Evolutionary conservation across 2,797 vertebrate species (phyloP).

Genomic region (Gambelia wislizenii): DNA sequence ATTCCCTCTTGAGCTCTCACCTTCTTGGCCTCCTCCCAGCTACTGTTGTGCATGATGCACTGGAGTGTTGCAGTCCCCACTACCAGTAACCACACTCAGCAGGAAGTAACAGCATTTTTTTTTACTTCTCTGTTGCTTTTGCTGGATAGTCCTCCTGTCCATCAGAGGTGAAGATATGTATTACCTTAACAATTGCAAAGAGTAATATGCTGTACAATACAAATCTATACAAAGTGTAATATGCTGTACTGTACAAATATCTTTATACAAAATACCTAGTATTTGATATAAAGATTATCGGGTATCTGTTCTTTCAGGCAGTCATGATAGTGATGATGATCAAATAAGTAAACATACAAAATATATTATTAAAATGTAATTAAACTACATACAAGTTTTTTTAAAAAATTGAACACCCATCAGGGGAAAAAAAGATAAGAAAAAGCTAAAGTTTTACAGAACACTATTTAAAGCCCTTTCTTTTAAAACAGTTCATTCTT

Average conservation of each 20-base stretch:
- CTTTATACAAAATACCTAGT: neutral
- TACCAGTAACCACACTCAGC: neutral
- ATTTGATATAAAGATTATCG: too few species aligned
- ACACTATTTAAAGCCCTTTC: too few species aligned
- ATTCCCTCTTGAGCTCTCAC: slow-evolving; percentile 14
- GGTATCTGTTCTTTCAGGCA: too few species aligned
- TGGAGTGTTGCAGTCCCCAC: neutral
- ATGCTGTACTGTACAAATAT: slow-evolving; percentile 10
- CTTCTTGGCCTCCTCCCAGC: slow-evolving; percentile 14
- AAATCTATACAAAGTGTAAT: slow-evolving; percentile 30
- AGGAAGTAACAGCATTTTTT: neutral
- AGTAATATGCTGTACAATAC: slow-evolving; percentile 4
- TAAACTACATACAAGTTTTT: too few species aligned
- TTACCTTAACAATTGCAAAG: slow-evolving; percentile 42
- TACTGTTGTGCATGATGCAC: neutral
- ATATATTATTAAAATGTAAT: too few species aligned
- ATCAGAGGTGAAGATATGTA: neutral
- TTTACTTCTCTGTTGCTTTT: slow-evolving; percentile 1
- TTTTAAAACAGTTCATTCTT: too few species aligned
- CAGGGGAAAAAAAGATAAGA: too few species aligned
- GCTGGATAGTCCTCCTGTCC: neutral
- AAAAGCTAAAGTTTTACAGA: too few species aligned
- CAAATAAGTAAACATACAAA: too few species aligned
- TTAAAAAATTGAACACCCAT: too few species aligned
- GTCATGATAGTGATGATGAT: too few species aligned